Conservation (phyloP, 2,888 invertebrate species). For the Cheilosia variabilis region DNA sequence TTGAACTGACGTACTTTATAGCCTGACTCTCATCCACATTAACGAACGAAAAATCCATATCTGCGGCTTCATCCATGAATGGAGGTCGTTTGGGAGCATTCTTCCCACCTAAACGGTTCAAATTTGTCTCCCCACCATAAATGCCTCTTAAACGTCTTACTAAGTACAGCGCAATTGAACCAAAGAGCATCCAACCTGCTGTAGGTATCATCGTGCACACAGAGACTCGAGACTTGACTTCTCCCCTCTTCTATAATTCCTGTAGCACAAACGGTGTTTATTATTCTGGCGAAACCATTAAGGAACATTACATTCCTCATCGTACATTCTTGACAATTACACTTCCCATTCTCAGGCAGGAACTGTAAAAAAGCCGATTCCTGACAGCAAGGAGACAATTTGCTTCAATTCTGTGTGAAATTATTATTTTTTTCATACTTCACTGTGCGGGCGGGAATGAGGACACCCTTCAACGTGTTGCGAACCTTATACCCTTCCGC, state of each 20-base stretch:
- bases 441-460: not conserved
- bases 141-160: slow-evolving; percentile 21
- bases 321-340: slow-evolving; percentile 37
- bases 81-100: too few species aligned
- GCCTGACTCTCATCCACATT: too few species aligned
- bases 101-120: slow-evolving; percentile 6
- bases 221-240: slow-evolving; percentile 1
- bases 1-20: too few species aligned
- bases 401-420: slow-evolving; percentile 49
- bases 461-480: slow-evolving; percentile 51
- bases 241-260: slow-evolving; percentile 17
- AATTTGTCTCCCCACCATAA: slow-evolving; percentile 10
- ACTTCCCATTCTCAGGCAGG: not conserved
- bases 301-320: slow-evolving; percentile 44
- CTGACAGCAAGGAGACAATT: slow-evolving; percentile 56
- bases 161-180: slow-evolving; percentile 20
- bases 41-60: too few species aligned
- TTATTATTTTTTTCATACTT: slow-evolving; percentile 58
- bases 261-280: slow-evolving; percentile 50
- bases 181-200: slow-evolving; percentile 15
- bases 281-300: slow-evolving; percentile 60
- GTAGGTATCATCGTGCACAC: slow-evolving; percentile 30
- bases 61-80: too few species aligned
- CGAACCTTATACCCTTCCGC: slow-evolving; percentile 48
- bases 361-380: slow-evolving; percentile 46